These are phyloP conservation scores for Eulithis testata DNA, from an alignment of 2,888 invertebrate species.

Conservation along the genomic window DNA sequence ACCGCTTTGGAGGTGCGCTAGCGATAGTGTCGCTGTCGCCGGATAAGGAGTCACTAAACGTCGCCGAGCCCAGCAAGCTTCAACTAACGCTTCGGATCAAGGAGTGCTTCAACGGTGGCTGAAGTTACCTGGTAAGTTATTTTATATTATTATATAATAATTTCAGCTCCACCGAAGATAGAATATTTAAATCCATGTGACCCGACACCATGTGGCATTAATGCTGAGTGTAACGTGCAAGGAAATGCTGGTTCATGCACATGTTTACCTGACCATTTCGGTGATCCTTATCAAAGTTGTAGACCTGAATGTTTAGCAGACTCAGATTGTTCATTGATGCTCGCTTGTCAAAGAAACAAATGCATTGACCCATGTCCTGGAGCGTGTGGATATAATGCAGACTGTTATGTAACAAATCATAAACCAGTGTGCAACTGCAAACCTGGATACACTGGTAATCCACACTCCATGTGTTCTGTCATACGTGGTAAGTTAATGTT, in stretches of 20 bases:
- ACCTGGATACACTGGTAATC: constrained; percentile 87
- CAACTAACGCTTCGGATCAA: constrained; percentile 83
- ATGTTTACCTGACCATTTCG: constrained; percentile 88
- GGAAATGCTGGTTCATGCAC: constrained; percentile 90
- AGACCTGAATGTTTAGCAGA: constrained; percentile 88
- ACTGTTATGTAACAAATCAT: constrained; percentile 87
- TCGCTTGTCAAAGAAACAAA: constrained; percentile 87
- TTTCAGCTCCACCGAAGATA: constrained; percentile 76
- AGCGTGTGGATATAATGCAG: constrained; percentile 87
- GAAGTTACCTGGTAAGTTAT: constrained; percentile 71
- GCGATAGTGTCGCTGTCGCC: constrained; percentile 71
- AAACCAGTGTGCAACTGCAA: constrained; percentile 86
- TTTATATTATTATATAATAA: constrained; percentile 63
- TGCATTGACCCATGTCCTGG: constrained; percentile 89
- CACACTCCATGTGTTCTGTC: constrained; percentile 81
- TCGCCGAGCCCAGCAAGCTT: constrained; percentile 80
- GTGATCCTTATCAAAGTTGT: constrained; percentile 91
- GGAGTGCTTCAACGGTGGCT: constrained; percentile 80
- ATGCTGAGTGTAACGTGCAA: constrained; percentile 90
- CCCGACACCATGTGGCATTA: constrained; percentile 87
- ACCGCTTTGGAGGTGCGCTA: constrained; percentile 79
- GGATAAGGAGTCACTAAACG: constrained; percentile 79
- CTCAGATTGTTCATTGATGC: constrained; percentile 86
- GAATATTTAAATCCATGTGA: constrained; percentile 85
- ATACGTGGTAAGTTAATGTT: constrained; percentile 63